Conservation (phyloP, 2,888 invertebrate species). For the Asteroscopus sphinx region DNA sequence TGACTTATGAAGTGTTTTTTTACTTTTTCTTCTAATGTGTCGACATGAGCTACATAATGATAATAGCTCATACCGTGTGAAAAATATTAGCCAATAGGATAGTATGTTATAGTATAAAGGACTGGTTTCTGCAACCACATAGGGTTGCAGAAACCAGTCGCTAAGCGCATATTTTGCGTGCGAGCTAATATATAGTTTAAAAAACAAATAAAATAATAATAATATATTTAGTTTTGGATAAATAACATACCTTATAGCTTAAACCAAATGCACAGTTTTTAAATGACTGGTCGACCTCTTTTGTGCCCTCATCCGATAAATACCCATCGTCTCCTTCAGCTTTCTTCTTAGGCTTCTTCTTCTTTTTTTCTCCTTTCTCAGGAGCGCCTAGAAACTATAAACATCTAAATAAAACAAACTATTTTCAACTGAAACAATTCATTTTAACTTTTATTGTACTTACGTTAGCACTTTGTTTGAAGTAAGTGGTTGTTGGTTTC, state of each 20-base stretch:
- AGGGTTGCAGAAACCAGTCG: no score
- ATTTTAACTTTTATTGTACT: conserved; percentile 47
- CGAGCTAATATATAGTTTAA: no score
- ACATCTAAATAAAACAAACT: conserved; percentile 7
- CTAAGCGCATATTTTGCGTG: no score
- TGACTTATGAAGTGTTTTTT: no score
- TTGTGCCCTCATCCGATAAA: conserved; percentile 78
- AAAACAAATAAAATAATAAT: no score
- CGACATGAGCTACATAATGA: no score
- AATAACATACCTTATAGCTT: conserved; percentile 71
- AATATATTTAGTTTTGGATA: no score
- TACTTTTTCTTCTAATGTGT: no score
- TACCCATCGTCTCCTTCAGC: conserved; percentile 83
- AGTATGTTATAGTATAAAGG: no score
- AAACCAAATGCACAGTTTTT: conserved; percentile 78
- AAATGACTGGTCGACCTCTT: conserved; percentile 73
- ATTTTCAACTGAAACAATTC: background rate
- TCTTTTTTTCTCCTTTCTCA: conserved; percentile 81
- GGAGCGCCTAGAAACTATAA: conserved; percentile 80
- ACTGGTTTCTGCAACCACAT: no score
- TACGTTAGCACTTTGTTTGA: conserved; percentile 83
- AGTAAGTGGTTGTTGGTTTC: conserved; percentile 82
- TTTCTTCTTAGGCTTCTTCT: conserved; percentile 76
- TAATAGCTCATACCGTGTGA: no score
- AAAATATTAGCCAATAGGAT: no score